Evolutionary conservation across 2,113 vertebrate genomes (phyloP).

Genomic region (Tauraco erythrolophus): DNA sequence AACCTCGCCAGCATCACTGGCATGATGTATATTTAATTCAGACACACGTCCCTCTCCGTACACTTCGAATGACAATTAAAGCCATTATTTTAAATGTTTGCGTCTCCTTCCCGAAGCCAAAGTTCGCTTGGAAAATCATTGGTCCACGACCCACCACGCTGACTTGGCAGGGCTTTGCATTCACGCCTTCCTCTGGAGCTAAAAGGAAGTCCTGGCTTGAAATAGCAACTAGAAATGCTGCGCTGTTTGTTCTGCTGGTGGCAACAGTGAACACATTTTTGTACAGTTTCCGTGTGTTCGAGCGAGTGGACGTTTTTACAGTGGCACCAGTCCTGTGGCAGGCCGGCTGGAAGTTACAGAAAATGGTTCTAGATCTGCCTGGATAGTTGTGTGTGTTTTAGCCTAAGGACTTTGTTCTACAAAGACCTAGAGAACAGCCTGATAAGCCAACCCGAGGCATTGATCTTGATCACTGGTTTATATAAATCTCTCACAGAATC

Average conservation of each 20-base stretch:
- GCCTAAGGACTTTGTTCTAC: conserved; percentile 71
- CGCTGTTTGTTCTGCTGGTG: conserved; percentile 45
- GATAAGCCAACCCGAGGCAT: conserved; percentile 57
- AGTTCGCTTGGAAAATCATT: conserved; percentile 61
- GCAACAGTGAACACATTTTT: conserved; percentile 61
- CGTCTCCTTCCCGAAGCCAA: conserved; percentile 81
- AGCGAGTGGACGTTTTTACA: conserved; percentile 35
- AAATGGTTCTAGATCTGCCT: conserved; percentile 53
- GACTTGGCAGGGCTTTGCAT: neutral
- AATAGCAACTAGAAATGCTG: conserved; percentile 60
- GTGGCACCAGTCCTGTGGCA: conserved; percentile 41
- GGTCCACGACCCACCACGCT: neutral
- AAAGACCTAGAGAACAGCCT: conserved; percentile 43
- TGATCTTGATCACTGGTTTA: conserved; percentile 69
- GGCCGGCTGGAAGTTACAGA: conserved; percentile 53
- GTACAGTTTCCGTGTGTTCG: conserved; percentile 62
- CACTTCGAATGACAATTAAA: conserved; percentile 77
- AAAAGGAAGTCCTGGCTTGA: conserved; percentile 66
- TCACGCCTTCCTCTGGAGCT: conserved; percentile 7
- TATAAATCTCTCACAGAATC: conserved; percentile 74
- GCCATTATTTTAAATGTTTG: conserved; percentile 82
- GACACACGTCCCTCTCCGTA: conserved; percentile 67
- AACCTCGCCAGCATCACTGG: conserved; percentile 72
- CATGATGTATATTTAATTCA: conserved; percentile 80
- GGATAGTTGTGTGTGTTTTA: conserved; percentile 53